phyloP scores from a whole-genome alignment of 2,113 vertebrate genomes.

The Indri indri region DNA sequence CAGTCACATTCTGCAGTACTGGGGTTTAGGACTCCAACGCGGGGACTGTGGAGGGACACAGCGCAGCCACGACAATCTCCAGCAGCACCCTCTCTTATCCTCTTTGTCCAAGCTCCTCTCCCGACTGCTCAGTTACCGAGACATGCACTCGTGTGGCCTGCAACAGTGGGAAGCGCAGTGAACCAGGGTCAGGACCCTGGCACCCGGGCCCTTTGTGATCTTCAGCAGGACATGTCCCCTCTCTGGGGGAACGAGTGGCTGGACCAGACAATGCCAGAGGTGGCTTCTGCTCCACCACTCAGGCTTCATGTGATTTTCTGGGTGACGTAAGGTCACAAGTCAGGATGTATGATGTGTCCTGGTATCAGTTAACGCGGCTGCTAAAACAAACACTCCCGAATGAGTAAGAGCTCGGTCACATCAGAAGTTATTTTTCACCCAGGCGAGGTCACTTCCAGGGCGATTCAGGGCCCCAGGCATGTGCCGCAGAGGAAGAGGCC shows the following conservation, averaged over 20 bases:
- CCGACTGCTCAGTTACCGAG: rapidly evolving
- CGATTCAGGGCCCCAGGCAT: rapidly evolving
- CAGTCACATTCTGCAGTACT: rapidly evolving
- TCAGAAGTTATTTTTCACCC: rapidly evolving
- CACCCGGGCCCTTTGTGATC: rapidly evolving
- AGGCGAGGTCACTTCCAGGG: neutral
- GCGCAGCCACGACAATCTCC: rapidly evolving
- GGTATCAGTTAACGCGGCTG: rapidly evolving
- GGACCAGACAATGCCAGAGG: rapidly evolving
- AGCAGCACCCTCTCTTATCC: neutral
- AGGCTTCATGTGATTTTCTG: neutral
- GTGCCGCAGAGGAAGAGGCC: neutral
- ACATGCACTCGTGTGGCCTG: rapidly evolving
- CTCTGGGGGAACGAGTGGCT: rapidly evolving
- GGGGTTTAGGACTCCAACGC: neutral
- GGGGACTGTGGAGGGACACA: neutral
- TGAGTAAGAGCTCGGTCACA: rapidly evolving
- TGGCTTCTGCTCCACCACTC: neutral
- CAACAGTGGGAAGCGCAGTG: too few species aligned
- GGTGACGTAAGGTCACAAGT: neutral
- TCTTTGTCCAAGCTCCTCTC: neutral
- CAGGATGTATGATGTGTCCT: rapidly evolving
- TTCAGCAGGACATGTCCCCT: rapidly evolving
- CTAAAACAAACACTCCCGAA: too few species aligned
- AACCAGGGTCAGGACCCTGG: neutral